Base-by-base conservation (phyloP, 2,113 vertebrate genomes). In the Spea multiplicata region DNA sequence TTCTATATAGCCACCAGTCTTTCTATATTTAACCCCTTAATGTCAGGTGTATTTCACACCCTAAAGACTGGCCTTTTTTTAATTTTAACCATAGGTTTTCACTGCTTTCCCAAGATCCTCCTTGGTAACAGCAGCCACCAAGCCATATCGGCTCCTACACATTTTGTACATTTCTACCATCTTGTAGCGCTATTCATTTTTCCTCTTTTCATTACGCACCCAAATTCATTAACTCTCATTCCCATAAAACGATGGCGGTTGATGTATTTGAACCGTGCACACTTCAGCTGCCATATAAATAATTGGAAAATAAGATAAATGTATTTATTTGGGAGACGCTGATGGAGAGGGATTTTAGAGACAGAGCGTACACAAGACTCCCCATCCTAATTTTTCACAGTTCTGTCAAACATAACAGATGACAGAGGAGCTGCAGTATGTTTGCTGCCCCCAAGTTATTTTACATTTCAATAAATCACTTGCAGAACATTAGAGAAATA, bases 381-480 rank as follows among this genome's bases (percentile, higher is more conserved):
- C 69, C 61, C 71, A 64, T 83, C 12, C 70, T 84, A 86, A 44
- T 88, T 85, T 87, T 86, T 73, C 76, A 87, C 85, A 46, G 86
- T 84, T 78, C 73, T 78, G 81, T 89, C 84, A 86, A 78, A 83
- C 55, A 0, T 81, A 82, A 77, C 76, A 66, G 65, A 70, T 66
- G 61, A 57, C 71, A 78, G 53, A 66, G 64, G 70, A 69, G 75
- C 49, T 44, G 48, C 57, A 74, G 30, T 44, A 68, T 74, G 73
- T 12, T n/a, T 75, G 84, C 83, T 74, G 73, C 81, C 84, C 66
- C 72, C 78, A 78, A 81, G 81, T 85, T 82, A 80, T 82, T 85
- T 85, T 81, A 84, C 77, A 73, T 83, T 75, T 53, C 17, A 84
- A 81, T 89, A 85, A 89, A 90, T 89, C 83, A 85, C 84, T 82